phyloP scores from a whole-genome alignment of 1,140 invertebrate genomes.

The Nasonia vitripennis region DNA sequence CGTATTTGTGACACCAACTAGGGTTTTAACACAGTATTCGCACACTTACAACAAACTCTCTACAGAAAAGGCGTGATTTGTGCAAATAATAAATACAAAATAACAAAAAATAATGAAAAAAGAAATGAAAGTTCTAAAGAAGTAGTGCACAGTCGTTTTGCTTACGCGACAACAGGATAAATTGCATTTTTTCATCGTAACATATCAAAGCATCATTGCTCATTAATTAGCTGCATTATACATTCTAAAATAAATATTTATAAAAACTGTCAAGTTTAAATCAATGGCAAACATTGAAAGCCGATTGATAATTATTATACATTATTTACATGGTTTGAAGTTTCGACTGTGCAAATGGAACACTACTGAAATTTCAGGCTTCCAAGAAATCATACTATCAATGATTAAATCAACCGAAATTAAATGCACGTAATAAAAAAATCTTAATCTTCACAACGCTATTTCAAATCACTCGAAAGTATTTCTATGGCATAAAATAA shows the following conservation, averaged over 20 bases:
- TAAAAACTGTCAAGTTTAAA: neutral
- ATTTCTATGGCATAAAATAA: neutral
- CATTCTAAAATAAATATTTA: neutral
- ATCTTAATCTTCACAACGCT: too few species aligned
- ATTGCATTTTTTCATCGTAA: neutral
- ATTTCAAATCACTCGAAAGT: neutral
- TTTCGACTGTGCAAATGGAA: neutral
- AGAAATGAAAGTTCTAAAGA: conserved; percentile 37
- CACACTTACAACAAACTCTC: conserved; percentile 37
- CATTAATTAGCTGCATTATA: neutral
- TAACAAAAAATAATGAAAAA: conserved; percentile 4
- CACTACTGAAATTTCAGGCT: neutral
- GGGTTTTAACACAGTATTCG: conserved; percentile 20
- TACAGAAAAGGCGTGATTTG: conserved; percentile 26
- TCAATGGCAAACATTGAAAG: neutral
- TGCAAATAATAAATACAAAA: conserved; percentile 30
- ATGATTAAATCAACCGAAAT: neutral
- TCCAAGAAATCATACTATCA: neutral
- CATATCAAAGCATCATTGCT: neutral
- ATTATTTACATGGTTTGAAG: neutral
- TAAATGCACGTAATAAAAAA: neutral
- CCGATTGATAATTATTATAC: neutral
- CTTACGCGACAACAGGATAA: neutral
- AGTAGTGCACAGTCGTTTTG: conserved; percentile 35
- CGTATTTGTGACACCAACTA: conserved; percentile 7